Conservation (phyloP, 1,140 invertebrate species). For the Mesaphorura yosii region DNA sequence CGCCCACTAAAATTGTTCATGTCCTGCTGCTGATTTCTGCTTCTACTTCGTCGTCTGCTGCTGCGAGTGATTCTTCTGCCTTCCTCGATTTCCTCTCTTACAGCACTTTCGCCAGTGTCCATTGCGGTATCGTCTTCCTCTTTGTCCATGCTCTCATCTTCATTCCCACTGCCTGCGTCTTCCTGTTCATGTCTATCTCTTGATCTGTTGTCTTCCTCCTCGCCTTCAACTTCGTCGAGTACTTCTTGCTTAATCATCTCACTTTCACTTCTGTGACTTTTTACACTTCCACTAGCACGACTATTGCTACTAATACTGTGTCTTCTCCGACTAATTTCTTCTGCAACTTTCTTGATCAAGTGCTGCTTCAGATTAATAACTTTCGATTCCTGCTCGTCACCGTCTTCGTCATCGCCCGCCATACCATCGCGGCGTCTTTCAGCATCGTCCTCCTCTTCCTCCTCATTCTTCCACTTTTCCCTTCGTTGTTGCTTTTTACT, state of each 20-base stretch:
- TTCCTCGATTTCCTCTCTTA: slow-evolving; percentile 8
- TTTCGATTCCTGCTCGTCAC: slow-evolving; percentile 43
- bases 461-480: slow-evolving; percentile 14
- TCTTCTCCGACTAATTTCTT: no score
- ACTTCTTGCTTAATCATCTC: not conserved
- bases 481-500: slow-evolving; percentile 3
- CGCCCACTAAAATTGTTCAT: slow-evolving; percentile 5
- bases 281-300: not conserved
- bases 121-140: slow-evolving; percentile 4
- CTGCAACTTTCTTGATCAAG: no score
- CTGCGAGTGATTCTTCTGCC: not conserved
- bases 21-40: not conserved
- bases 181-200: not conserved
- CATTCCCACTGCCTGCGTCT: slow-evolving; percentile 9
- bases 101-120: slow-evolving; percentile 1
- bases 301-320: not conserved
- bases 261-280: slow-evolving; percentile 2
- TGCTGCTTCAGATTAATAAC: not conserved
- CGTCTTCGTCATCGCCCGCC: slow-evolving; percentile 53
- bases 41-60: slow-evolving; percentile 2
- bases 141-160: slow-evolving; percentile 1
- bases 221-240: not conserved
- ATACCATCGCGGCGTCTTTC: slow-evolving; percentile 1
- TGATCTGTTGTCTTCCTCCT: not conserved
- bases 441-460: slow-evolving; percentile 11